Conservation (phyloP, 1,140 invertebrate genomes). For the Sminthurides bifidus region DNA sequence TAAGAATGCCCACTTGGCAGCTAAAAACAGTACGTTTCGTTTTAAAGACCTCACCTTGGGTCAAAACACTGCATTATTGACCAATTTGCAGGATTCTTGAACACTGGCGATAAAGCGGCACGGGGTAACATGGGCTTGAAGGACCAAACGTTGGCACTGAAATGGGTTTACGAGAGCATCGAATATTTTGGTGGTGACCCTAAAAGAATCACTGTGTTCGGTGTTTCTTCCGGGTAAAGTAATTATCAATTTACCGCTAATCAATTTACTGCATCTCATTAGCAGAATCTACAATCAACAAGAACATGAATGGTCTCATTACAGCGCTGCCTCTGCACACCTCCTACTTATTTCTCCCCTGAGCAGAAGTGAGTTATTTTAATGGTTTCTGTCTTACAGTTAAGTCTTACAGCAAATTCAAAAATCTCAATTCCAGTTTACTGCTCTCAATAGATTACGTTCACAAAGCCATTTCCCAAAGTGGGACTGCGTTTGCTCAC, state of each 20-base stretch:
- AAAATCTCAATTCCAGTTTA: not conserved
- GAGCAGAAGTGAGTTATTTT: not conserved
- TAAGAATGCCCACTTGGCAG: not conserved
- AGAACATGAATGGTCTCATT: no score
- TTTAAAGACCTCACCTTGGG: no score
- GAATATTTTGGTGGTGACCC: conserved; percentile 47
- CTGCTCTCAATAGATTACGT: conserved; percentile 14
- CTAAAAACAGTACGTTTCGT: not conserved
- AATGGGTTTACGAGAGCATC: conserved; percentile 43
- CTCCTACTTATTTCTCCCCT: conserved; percentile 45
- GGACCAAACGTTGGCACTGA: conserved; percentile 40
- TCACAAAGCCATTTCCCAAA: conserved; percentile 27
- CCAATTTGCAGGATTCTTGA: conserved; percentile 33
- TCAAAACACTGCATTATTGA: no score
- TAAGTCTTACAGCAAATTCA: not conserved
- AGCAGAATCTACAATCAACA: conserved; percentile 30
- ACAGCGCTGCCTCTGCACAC: conserved; percentile 44
- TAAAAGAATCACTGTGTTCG: conserved; percentile 45
- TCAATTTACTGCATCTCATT: conserved; percentile 23
- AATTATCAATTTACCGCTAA: not conserved
- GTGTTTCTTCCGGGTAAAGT: conserved; percentile 29
- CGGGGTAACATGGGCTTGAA: conserved; percentile 25
- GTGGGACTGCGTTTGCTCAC: conserved; percentile 18
- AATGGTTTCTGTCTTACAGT: not conserved
- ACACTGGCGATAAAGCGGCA: conserved; percentile 35